Base-by-base conservation (phyloP, 2,113 vertebrate species). In the Cromileptes altivelis region DNA sequence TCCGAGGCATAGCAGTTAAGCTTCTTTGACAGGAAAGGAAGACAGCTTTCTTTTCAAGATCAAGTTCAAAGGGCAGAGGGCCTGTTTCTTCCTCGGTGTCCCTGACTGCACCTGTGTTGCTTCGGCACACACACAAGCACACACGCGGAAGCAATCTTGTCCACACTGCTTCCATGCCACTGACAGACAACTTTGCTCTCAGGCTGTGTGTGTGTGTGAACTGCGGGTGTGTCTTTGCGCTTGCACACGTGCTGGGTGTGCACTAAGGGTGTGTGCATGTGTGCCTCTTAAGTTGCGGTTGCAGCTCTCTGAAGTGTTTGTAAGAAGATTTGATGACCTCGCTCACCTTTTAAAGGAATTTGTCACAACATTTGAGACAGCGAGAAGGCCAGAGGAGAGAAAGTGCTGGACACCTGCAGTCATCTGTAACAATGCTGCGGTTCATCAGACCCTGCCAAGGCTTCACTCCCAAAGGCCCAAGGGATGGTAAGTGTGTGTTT, bases 31-130 rank as follows among this genome's bases (percentile, higher is more conserved):
- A 93, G 92, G 75, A 89, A 72, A 77, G 73, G 76, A 87, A 91
- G 86, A 92, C 84, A 81, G 92, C 80, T 93, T 92, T 88, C 88
- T 92, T 94, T 94, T 94, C 89, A 93, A 93, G 94, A 92, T 93
- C 93, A 95, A 91, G 94, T 94, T 95, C 91, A 94, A 94, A 94
- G 93, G 87, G 77, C 83, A 88, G 89, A 84, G 91, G 84, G 72
- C 74, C 82, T 62, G 84, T 84, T 90, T 88, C 91, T 92, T 75
- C 86, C 85, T 92, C 85, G 1, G 85, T 86, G 92, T 92, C 93
- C 93, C 93, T 94, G 93, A 90, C 91, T 92, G 93, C 94, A 94
- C 94, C 94, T 95, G 94, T 86, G 91, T 78, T 75, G 78, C 82
- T 82, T 18, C 18, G 18, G 9, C 27, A 27, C 45, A 18, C 12